Conservation (phyloP, 2,113 vertebrate species). For the Phylloscopus trochiloides region DNA sequence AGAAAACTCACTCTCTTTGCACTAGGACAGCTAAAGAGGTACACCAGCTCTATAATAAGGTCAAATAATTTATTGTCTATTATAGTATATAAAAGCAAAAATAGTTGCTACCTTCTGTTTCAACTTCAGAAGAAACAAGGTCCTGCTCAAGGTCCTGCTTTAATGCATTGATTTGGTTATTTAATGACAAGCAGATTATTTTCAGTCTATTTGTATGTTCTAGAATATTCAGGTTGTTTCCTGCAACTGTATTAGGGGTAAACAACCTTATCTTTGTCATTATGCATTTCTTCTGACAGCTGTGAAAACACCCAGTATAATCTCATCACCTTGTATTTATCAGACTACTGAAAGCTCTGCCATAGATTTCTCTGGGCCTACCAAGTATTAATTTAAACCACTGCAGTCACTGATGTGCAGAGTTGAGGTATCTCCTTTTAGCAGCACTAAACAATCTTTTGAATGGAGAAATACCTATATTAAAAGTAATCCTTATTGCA, state of each 20-base stretch:
- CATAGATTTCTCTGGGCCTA: neutral
- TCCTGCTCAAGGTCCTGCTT: neutral
- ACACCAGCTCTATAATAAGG: neutral
- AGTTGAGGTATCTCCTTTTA: neutral
- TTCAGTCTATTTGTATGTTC: neutral
- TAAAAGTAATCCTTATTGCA: neutral
- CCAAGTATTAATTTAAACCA: neutral
- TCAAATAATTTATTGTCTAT: neutral
- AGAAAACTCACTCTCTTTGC: neutral
- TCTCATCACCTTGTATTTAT: conserved; percentile 12
- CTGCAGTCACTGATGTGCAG: neutral
- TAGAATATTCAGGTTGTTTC: neutral
- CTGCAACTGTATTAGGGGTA: neutral
- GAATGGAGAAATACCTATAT: neutral
- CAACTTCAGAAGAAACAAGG: neutral
- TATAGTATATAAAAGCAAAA: neutral
- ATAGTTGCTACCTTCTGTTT: neutral
- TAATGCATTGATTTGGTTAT: neutral
- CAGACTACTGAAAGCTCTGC: neutral
- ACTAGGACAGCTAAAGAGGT: neutral
- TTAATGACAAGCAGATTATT: neutral
- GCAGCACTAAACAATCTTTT: neutral
- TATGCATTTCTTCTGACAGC: conserved; percentile 18
- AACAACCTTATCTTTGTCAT: neutral
- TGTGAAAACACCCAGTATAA: conserved; percentile 15